Evolutionary conservation across 2,113 vertebrate species (phyloP).

Genomic region (Mola mola): DNA sequence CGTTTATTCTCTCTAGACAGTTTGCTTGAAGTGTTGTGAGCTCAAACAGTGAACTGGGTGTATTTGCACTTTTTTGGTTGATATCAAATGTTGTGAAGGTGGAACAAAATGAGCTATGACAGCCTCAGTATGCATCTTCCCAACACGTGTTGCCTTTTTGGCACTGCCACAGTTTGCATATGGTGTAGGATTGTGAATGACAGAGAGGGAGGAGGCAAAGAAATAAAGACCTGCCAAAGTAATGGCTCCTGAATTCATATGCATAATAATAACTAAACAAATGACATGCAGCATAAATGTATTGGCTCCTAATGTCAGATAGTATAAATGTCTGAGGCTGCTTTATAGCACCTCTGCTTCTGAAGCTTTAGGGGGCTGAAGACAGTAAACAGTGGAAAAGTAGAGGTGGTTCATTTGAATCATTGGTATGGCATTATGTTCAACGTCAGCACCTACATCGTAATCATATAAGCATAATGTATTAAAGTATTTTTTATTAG

Average conservation of each 20-base stretch:
- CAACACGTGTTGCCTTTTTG: conserved; percentile 38
- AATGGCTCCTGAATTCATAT: conserved; percentile 44
- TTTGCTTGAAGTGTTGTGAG: no score
- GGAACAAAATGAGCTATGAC: no score
- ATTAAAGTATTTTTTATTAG: not conserved
- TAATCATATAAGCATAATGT: not conserved
- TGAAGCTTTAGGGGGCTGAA: conserved; percentile 4
- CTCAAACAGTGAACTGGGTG: no score
- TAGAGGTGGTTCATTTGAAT: not conserved
- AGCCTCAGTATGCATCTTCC: no score
- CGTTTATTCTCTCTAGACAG: no score
- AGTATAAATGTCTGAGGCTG: conserved; percentile 33
- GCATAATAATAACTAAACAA: conserved; percentile 63
- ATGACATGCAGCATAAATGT: conserved; percentile 45
- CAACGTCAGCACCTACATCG: not conserved
- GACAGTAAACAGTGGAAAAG: not conserved
- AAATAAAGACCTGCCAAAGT: conserved; percentile 55
- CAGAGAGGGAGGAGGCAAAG: conserved; percentile 27
- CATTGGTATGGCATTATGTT: conserved; percentile 18
- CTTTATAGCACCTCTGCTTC: conserved; percentile 6
- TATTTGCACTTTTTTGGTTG: no score
- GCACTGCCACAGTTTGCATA: conserved; percentile 40
- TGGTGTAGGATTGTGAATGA: conserved; percentile 20
- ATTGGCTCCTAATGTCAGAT: conserved; percentile 49
- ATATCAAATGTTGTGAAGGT: no score